A percentile compares a stretch with the other conserved stretches of the same genome.
phyloP scores from a whole-genome alignment of 2,113 vertebrate genomes.

The Chitala chitala region DNA sequence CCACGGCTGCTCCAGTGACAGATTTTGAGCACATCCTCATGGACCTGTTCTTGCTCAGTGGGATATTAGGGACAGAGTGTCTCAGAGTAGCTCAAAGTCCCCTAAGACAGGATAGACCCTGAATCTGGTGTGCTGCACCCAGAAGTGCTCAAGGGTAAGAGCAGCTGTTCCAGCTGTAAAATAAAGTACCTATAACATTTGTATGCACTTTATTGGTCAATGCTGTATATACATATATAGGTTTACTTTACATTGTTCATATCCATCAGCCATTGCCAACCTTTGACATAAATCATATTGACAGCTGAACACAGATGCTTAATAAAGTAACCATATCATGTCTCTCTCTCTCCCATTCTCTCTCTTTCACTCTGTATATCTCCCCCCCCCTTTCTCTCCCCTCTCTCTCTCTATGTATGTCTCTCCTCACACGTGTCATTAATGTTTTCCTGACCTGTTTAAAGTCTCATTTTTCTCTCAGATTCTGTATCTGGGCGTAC shows the following conservation, averaged over 20 bases:
- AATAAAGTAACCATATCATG: too few relatives aligned
- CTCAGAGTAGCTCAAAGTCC: background rate
- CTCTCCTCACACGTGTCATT: background rate
- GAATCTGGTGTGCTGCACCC: background rate
- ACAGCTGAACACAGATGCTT: too few relatives aligned
- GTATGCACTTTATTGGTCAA: too few relatives aligned
- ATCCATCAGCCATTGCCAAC: too few relatives aligned
- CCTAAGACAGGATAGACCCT: background rate
- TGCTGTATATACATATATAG: too few relatives aligned
- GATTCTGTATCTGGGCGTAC: constrained; percentile 5
- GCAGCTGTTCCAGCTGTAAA: too few relatives aligned
- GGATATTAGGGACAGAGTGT: background rate
- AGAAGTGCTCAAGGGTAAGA: background rate
- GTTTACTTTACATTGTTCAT: too few relatives aligned
- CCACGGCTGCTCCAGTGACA: too few relatives aligned
- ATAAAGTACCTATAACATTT: too few relatives aligned
- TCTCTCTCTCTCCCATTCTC: background rate
- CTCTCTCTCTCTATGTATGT: background rate
- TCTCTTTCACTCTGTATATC: background rate
- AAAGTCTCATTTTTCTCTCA: constrained; percentile 10
- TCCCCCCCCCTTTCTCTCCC: background rate
- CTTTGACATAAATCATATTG: too few relatives aligned
- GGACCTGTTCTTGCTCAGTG: too few relatives aligned
- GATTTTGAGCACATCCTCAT: too few relatives aligned
- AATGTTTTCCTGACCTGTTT: background rate